A percentile compares a stretch with the other conserved stretches of the same genome.
phyloP scores from a whole-genome alignment of 2,113 vertebrate species.

The Chaetodon trifascialis region DNA sequence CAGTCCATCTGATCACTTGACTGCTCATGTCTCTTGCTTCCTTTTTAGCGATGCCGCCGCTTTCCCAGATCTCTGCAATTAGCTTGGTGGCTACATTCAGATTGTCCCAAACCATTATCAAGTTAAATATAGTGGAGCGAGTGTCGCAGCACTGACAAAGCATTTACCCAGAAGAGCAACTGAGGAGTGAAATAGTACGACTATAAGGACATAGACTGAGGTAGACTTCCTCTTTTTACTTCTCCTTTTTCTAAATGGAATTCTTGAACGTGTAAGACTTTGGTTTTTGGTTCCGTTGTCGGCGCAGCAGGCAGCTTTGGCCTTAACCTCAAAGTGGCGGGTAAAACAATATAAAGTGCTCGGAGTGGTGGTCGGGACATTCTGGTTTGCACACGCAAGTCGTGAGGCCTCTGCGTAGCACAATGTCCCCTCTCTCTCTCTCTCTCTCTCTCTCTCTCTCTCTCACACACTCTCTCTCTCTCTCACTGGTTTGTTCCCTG shows the following conservation, averaged over 20 bases:
- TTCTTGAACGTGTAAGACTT: conserved; percentile 30
- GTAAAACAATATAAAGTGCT: conserved; percentile 46
- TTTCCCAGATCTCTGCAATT: neutral
- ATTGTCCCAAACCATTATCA: neutral
- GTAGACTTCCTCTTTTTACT: conserved; percentile 62
- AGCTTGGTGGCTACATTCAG: neutral
- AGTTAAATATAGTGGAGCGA: neutral
- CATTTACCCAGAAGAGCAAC: conserved; percentile 24
- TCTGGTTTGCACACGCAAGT: conserved; percentile 57
- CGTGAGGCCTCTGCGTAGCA: conserved; percentile 60
- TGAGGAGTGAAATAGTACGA: conserved; percentile 41
- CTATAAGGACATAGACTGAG: conserved; percentile 18
- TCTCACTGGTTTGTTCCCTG: conserved; percentile 77
- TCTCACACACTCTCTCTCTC: conserved; percentile 46
- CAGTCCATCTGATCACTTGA: neutral
- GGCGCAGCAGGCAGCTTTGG: conserved; percentile 35
- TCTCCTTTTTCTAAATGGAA: conserved; percentile 66
- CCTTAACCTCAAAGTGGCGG: conserved; percentile 42
- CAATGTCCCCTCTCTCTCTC: conserved; percentile 56
- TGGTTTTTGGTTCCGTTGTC: conserved; percentile 36
- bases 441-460: conserved; percentile 1
- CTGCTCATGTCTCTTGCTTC: neutral
- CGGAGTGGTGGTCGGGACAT: conserved; percentile 42
- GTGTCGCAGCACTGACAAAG: conserved; percentile 3
- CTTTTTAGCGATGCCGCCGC: neutral